Conservation (phyloP, 2,797 vertebrate species). For the Cygnus olor region DNA sequence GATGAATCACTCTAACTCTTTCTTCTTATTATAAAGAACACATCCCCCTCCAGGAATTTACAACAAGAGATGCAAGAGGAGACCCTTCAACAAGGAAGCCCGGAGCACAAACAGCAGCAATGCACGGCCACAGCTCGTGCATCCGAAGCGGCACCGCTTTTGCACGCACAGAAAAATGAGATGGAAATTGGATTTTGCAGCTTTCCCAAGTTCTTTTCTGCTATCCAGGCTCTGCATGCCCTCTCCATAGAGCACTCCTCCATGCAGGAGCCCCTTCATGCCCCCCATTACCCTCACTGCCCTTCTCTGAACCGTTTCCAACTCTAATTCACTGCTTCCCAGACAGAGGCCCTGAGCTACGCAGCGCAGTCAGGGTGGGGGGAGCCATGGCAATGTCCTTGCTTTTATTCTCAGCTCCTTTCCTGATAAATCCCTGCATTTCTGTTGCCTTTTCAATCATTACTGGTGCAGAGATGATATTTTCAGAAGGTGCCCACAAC, state of each 20-base stretch:
- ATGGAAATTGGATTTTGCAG: background rate
- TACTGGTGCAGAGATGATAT: background rate
- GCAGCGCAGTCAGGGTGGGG: rapidly evolving
- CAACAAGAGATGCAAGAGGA: background rate
- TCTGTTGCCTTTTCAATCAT: background rate
- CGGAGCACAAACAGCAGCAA: background rate
- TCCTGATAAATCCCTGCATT: rapidly evolving
- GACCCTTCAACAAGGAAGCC: background rate
- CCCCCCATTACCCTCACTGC: background rate
- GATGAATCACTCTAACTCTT: background rate
- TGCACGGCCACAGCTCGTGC: rapidly evolving
- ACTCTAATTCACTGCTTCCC: rapidly evolving
- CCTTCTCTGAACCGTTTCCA: background rate
- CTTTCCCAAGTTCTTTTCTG: background rate
- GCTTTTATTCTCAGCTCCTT: background rate
- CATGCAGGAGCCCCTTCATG: background rate
- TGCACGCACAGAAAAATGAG: background rate
- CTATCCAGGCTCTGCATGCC: background rate
- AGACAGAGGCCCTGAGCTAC: background rate
- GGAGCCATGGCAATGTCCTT: background rate
- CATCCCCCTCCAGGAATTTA: background rate
- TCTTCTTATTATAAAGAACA: background rate
- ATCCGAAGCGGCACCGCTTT: rapidly evolving
- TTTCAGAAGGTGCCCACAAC: background rate
- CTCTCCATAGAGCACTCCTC: background rate